Evolutionary conservation across 2,113 vertebrate species (phyloP).

Genomic region (Synodontis membranacea): DNA sequence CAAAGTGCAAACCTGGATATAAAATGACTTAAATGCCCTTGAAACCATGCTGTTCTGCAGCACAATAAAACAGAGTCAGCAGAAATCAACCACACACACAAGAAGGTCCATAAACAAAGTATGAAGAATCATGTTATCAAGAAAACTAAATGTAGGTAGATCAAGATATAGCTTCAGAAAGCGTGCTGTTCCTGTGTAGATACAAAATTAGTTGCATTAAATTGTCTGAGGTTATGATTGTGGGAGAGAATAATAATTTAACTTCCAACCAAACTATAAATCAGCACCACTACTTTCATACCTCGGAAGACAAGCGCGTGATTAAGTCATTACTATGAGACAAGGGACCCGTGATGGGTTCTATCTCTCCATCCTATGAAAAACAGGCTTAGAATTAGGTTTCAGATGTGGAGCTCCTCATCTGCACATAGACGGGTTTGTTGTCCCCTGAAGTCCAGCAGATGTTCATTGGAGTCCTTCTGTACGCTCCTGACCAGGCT

Average conservation of each 20-base stretch:
- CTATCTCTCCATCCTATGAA: constrained; percentile 14
- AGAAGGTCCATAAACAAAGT: neutral
- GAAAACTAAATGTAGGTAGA: neutral
- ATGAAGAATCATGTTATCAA: neutral
- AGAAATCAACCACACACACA: neutral
- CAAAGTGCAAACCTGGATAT: neutral
- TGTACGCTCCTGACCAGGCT: constrained; percentile 7
- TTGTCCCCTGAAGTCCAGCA: constrained; percentile 4
- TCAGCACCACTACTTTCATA: constrained; percentile 36
- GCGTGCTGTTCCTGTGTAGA: neutral
- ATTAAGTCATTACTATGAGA: constrained; percentile 18
- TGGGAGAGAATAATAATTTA: constrained; percentile 6
- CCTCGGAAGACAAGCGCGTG: constrained; percentile 38
- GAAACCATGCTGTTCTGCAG: constrained; percentile 34
- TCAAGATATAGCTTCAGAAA: neutral
- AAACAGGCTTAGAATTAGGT: constrained; percentile 19
- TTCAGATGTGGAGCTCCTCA: neutral
- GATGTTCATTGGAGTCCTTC: constrained; percentile 30
- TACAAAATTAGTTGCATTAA: neutral
- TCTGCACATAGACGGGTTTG: neutral
- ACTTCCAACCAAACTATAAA: constrained; percentile 16
- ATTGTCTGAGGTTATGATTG: constrained; percentile 14
- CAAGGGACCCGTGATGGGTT: neutral
- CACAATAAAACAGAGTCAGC: constrained; percentile 26
- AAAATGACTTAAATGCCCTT: neutral